Evolutionary conservation across 1,140 invertebrate species (phyloP).

Genomic region (Pollicipes pollicipes): DNA sequence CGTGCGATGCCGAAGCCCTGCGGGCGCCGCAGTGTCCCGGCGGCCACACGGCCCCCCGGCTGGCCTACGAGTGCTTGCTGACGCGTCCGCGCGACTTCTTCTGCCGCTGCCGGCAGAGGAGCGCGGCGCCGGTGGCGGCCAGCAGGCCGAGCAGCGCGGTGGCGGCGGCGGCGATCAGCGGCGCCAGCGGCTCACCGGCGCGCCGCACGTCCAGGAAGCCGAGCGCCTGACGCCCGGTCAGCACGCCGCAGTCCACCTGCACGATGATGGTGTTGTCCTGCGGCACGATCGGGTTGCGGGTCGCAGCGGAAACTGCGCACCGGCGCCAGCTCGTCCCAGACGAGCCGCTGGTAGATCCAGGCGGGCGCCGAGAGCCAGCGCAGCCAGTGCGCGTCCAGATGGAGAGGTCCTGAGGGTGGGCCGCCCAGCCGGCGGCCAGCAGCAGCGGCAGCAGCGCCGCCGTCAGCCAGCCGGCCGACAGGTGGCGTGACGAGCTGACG

Average conservation of each 20-base stretch:
- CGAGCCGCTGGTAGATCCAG: conserved; percentile 49
- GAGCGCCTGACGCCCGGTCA: neutral
- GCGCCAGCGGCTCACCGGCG: neutral
- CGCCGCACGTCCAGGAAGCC: conserved; percentile 16
- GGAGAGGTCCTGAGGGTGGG: conserved; percentile 52
- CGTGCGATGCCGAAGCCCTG: no score
- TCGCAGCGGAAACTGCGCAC: conserved; percentile 17
- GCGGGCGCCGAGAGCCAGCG: conserved; percentile 49
- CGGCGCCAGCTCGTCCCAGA: conserved; percentile 42
- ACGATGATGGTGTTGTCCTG: conserved; percentile 15
- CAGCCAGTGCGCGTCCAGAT: conserved; percentile 43
- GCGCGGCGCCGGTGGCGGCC: conserved; percentile 39
- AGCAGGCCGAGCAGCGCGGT: neutral
- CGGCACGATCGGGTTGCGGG: conserved; percentile 17
- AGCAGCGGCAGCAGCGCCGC: conserved; percentile 37
- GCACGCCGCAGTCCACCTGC: conserved; percentile 9
- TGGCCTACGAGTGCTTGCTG: no score
- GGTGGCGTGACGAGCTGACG: conserved; percentile 36
- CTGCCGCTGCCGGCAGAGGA: no score
- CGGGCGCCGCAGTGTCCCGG: no score
- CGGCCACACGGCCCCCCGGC: no score
- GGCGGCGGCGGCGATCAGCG: neutral
- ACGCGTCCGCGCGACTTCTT: no score
- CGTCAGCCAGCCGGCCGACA: no score
- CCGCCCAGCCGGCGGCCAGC: conserved; percentile 45